A percentile compares a stretch with the other conserved stretches of the same genome.
Conservation (phyloP, 1,140 invertebrate species). For the Lepidurus arcticus region DNA sequence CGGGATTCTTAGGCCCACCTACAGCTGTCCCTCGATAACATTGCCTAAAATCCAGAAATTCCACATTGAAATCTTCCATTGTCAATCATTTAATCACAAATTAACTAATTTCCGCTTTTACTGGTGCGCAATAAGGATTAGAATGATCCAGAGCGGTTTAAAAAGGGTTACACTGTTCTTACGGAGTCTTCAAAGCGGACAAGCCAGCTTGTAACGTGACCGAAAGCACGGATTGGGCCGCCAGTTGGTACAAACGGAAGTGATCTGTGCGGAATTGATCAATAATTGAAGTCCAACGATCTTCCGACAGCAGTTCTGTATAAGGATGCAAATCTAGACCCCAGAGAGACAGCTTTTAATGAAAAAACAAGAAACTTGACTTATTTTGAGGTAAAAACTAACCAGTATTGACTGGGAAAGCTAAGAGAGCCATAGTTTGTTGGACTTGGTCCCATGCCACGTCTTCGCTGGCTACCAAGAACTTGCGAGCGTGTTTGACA, state of each 20-base stretch:
- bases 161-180: not conserved
- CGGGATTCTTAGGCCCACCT: conserved; percentile 55
- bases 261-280: conserved; percentile 89
- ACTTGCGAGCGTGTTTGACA: conserved; percentile 86
- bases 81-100: conserved; percentile 11
- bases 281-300: conserved; percentile 75
- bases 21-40: conserved; percentile 47
- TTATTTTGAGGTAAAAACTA: conserved; percentile 39
- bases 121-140: no score
- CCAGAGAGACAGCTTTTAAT: not conserved
- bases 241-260: conserved; percentile 87
- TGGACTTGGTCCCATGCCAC: conserved; percentile 82
- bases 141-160: not conserved
- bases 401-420: conserved; percentile 75
- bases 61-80: not conserved
- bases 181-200: conserved; percentile 87
- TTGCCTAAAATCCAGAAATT: conserved; percentile 40
- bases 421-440: conserved; percentile 89
- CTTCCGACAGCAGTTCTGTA: conserved; percentile 60
- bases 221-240: conserved; percentile 82
- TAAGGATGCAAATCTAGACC: conserved; percentile 53
- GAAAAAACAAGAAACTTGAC: not conserved
- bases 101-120: not conserved
- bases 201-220: conserved; percentile 86
- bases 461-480: conserved; percentile 79